phyloP scores from a whole-genome alignment of 2,113 vertebrate species.

The Ia io region DNA sequence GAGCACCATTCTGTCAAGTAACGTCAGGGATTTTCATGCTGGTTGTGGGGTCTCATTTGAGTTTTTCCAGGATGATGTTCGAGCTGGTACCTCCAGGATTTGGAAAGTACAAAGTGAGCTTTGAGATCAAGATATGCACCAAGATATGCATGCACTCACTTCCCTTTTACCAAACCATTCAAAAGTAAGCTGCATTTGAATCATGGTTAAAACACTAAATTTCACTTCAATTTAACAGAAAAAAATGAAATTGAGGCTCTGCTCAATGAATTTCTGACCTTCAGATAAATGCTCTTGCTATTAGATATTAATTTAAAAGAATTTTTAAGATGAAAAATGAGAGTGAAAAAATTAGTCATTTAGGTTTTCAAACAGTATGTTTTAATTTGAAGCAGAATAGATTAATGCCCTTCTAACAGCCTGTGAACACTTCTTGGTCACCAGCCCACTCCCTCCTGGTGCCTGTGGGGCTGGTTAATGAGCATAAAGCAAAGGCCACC shows the following conservation, averaged over 20 bases:
- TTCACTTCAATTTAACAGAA: not conserved
- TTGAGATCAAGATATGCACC: not conserved
- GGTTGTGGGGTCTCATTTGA: not conserved
- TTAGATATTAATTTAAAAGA: not conserved
- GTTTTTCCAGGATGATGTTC: not conserved
- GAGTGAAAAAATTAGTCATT: not conserved
- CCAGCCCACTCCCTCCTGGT: not conserved
- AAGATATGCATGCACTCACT: too few species aligned
- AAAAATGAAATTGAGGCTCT: not conserved
- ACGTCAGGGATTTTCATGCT: not conserved
- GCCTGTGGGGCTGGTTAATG: not conserved
- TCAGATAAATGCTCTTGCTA: not conserved
- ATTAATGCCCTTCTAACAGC: not conserved
- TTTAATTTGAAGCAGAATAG: not conserved
- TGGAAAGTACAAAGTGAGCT: not conserved
- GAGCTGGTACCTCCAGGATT: not conserved
- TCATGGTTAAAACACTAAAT: not conserved
- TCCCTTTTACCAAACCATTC: too few species aligned
- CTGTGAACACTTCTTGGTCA: not conserved
- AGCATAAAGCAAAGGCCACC: not conserved
- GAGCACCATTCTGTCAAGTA: accelerated
- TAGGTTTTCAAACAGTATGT: not conserved
- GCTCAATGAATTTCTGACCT: not conserved
- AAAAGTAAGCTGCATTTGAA: not conserved
- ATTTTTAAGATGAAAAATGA: not conserved